Base-by-base conservation (phyloP, 2,113 vertebrate genomes). In the Ancistrus triradiatus region DNA sequence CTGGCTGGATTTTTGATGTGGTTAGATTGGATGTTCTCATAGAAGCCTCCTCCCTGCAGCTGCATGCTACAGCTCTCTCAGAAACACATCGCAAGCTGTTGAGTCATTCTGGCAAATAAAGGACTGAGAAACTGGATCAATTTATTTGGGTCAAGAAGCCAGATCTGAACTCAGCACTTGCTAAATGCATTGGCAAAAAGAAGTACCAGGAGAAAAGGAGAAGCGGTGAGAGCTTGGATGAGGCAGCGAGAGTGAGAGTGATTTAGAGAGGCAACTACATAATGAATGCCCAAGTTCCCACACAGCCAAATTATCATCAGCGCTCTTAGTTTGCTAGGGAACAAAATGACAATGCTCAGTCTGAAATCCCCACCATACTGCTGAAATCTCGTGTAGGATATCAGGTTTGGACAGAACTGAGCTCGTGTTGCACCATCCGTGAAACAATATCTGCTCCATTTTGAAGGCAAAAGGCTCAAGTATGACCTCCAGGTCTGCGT, bases 401-500 rank as follows among this genome's bases (percentile, higher is more conserved):
- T 68, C 60, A 51, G 14, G 6, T 6, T 18, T 6, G 4, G 28
- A 47, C 58, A 44, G 21, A 67, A 52, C 21, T 63, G 40, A n/a
- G 13, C 13, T 44, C 13, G 6, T 9, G 31, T 27, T 28, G 14
- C 53, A 24, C 40, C 56, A n/a, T 25, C 53, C 4, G 11, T 27
- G 71, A 69, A 69, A 73, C 47, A 10, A 8, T 43, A 69, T 73
- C 47, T 53, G 17, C 31, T 59, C 47, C 48, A 47, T 38, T 70
- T 63, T 40, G 44, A 65, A 68, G 63, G 68, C 59, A 68, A 73
- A 72, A 33, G 31, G 40, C 25, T 44, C 1, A 14, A 68, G 69
- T 59, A 40, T 65, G 69, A 72, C 69, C 73, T 72, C 68, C 59
- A 72, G 55, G 25, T 38, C 27, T 35, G 62, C 52, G n/a, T 59